phyloP scores from a whole-genome alignment of 2,113 vertebrate species.

The Pedionomus torquatus region DNA sequence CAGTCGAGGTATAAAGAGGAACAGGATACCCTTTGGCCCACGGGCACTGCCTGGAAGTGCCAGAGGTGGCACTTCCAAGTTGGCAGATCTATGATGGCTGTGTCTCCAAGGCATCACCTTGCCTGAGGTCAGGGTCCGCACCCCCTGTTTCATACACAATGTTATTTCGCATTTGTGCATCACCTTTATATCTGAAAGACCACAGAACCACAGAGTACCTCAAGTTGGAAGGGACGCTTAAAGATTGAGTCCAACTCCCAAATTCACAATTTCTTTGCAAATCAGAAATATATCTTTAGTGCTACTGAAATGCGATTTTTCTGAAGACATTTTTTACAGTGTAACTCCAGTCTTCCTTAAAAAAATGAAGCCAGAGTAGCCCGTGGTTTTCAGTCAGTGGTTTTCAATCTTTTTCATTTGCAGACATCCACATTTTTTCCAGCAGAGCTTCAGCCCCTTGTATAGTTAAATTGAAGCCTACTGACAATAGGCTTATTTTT shows the following conservation, averaged over 20 bases:
- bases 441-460: background rate
- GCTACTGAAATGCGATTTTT: background rate
- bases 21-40: background rate
- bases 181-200: background rate
- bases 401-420: constrained; percentile 29
- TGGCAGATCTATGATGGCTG: background rate
- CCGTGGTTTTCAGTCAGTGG: background rate
- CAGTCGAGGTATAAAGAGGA: background rate
- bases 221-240: background rate
- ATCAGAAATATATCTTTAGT: background rate
- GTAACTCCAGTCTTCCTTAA: background rate
- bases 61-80: background rate
- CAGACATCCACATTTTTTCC: background rate
- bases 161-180: background rate
- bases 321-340: background rate
- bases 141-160: background rate
- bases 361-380: background rate
- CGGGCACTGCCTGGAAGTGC: background rate
- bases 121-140: background rate
- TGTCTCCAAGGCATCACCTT: background rate
- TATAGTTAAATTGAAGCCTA: constrained; percentile 18
- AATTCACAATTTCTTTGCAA: background rate
- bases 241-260: background rate
- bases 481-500: constrained; percentile 24
- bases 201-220: background rate